These are phyloP conservation scores for Drosophila koepferae DNA, from an alignment of 2,888 invertebrate genomes.

Conservation along the genomic window DNA sequence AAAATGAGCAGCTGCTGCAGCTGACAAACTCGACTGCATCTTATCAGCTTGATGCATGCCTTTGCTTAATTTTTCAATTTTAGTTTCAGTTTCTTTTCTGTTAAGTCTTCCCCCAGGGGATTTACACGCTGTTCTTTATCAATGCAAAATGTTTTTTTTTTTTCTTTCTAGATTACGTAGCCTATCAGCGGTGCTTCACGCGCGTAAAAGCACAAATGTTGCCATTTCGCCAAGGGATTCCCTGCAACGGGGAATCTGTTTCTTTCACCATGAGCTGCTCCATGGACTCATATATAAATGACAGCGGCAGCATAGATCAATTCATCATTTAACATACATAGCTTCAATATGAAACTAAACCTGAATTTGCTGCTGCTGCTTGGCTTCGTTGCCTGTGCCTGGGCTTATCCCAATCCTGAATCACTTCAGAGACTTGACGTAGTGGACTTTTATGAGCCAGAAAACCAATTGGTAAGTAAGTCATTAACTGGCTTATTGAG, in stretches of 20 bases:
- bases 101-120: neutral
- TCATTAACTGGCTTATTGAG: fast-evolving
- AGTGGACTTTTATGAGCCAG: neutral
- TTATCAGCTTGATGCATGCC: neutral
- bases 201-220: neutral
- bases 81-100: too few species aligned
- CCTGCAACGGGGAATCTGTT: neutral
- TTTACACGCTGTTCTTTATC: constrained; percentile 1
- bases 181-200: constrained; percentile 7
- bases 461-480: neutral
- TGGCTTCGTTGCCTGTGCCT: constrained; percentile 1
- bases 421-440: neutral
- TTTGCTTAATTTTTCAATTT: neutral
- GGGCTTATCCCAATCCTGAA: constrained; percentile 3
- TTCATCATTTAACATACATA: neutral
- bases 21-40: neutral
- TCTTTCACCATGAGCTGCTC: neutral
- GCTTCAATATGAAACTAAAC: constrained; percentile 5
- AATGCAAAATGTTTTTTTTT: neutral
- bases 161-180: neutral
- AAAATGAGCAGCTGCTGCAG: neutral
- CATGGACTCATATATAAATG: neutral
- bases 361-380: neutral
- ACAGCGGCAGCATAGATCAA: neutral
- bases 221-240: neutral